phyloP scores from a whole-genome alignment of 2,113 vertebrate genomes.

The Xenus cinereus region DNA sequence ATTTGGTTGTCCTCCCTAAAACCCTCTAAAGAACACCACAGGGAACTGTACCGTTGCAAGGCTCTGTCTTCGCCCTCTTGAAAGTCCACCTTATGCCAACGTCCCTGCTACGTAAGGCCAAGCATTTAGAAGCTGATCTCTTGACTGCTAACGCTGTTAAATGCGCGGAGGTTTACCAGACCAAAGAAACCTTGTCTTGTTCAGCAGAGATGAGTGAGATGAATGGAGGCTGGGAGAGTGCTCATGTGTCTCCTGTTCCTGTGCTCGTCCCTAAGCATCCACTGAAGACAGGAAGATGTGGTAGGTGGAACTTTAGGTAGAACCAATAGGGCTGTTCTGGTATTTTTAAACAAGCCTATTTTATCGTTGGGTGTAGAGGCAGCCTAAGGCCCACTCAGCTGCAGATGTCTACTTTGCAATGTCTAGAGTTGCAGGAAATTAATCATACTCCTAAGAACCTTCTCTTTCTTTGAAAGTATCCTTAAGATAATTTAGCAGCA shows the following conservation, averaged over 20 bases:
- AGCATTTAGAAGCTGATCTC: not conserved
- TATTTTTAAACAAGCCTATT: not conserved
- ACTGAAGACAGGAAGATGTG: not conserved
- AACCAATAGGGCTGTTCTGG: not conserved
- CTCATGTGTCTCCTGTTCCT: not conserved
- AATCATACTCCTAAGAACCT: constrained; percentile 10
- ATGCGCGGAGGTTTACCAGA: rapidly evolving
- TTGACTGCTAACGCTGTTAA: not conserved
- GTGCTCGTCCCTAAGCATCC: not conserved
- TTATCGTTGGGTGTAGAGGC: not conserved
- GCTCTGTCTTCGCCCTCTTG: not conserved
- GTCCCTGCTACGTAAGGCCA: not conserved
- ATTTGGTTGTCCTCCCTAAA: not conserved
- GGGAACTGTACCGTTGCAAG: not conserved
- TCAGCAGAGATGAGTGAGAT: not conserved
- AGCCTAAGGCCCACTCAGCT: not conserved
- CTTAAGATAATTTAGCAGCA: not conserved
- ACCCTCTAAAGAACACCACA: not conserved
- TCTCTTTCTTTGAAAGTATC: constrained; percentile 25
- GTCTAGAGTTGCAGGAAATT: constrained; percentile 21
- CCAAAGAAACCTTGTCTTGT: not conserved
- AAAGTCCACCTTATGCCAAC: not conserved
- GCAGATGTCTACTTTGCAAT: not conserved
- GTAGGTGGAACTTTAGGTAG: not conserved
- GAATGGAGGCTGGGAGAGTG: not conserved